Evolutionary conservation across 2,888 invertebrate species (phyloP).

Genomic region (Acronicta alni): DNA sequence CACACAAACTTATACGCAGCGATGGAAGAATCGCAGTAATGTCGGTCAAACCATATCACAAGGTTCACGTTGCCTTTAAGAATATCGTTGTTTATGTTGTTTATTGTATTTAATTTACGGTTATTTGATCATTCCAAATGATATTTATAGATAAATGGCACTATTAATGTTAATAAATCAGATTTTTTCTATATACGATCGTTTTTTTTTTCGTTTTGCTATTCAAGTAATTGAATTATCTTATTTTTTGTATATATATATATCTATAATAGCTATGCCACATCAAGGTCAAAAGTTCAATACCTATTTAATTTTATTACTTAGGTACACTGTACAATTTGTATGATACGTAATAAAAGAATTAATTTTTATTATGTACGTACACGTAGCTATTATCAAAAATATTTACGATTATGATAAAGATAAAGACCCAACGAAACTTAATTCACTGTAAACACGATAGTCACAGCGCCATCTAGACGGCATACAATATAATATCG

Average conservation of each 20-base stretch:
- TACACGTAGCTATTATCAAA: background rate
- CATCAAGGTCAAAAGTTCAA: background rate
- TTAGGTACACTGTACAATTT: background rate
- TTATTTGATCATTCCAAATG: conserved; percentile 75
- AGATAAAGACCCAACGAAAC: background rate
- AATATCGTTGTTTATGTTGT: conserved; percentile 43
- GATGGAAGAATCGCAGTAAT: conserved; percentile 17
- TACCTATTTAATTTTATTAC: background rate
- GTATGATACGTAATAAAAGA: background rate
- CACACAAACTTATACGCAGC: conserved; percentile 30
- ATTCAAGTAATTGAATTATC: too few relatives aligned
- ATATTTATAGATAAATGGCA: conserved; percentile 60
- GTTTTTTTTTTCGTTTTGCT: conserved; percentile 22
- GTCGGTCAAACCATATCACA: conserved; percentile 23
- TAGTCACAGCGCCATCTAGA: background rate
- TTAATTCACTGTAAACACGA: background rate
- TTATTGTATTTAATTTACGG: conserved; percentile 44
- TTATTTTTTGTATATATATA: too few relatives aligned
- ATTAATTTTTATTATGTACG: background rate
- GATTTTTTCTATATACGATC: conserved; percentile 48
- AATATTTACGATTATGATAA: background rate
- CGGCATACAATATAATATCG: too few relatives aligned
- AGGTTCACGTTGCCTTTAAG: conserved; percentile 24
- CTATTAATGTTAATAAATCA: conserved; percentile 69
- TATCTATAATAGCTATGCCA: background rate